Percentiles rank a stretch among this genome's conserved stretches.
Evolutionary conservation across 2,888 invertebrate genomes (phyloP).

Genomic region (Unio pictorum): DNA sequence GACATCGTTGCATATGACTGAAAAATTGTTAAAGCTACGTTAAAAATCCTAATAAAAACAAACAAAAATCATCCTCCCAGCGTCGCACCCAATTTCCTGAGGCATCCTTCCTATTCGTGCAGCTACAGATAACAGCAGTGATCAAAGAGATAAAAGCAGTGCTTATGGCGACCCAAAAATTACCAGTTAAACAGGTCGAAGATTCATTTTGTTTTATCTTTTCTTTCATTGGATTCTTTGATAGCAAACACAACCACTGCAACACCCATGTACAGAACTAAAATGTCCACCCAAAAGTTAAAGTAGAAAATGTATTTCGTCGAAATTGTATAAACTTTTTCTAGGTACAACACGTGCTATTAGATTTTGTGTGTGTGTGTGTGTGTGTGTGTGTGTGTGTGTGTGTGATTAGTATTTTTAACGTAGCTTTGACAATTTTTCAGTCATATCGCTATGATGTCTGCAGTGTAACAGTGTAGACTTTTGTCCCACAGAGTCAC

Average conservation of each 20-base stretch:
- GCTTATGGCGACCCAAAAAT: conserved; percentile 51
- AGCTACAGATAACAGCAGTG: conserved; percentile 52
- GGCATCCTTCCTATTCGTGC: conserved; percentile 31
- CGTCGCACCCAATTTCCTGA: too few species aligned
- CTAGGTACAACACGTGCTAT: too few species aligned
- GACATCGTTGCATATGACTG: too few species aligned
- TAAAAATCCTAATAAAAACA: too few species aligned
- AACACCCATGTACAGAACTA: conserved; percentile 54
- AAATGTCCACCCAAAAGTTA: conserved; percentile 7
- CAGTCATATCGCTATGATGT: too few species aligned
- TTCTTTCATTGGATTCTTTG: conserved; percentile 32
- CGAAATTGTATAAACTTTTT: background rate
- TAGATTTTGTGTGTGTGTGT: too few species aligned
- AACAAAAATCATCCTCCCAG: too few species aligned
- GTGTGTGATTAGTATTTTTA: background rate
- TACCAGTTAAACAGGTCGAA: conserved; percentile 49
- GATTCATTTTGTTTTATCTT: background rate
- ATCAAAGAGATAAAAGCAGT: conserved; percentile 50
- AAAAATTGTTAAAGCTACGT: too few species aligned
- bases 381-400: rapidly evolving
- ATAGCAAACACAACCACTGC: conserved; percentile 55
- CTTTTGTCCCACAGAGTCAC: too few species aligned
- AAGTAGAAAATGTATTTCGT: background rate
- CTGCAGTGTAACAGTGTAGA: too few species aligned
- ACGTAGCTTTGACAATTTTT: too few species aligned